phyloP scores from a whole-genome alignment of 2,797 vertebrate genomes.

The Loriculus beryllinus region DNA sequence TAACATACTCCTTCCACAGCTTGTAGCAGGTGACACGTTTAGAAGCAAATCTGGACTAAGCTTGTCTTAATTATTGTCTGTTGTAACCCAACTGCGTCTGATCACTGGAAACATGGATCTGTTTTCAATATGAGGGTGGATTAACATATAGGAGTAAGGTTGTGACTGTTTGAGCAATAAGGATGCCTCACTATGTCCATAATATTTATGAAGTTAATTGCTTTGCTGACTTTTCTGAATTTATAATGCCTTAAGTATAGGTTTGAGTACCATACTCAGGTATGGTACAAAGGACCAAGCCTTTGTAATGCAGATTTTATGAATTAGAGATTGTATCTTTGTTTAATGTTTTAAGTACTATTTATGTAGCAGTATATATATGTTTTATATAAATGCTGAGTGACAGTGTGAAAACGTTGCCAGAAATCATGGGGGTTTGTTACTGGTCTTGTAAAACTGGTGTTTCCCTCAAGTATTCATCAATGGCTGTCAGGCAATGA shows the following conservation, averaged over 20 bases:
- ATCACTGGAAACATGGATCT: not conserved
- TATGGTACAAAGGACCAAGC: not conserved
- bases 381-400: not conserved
- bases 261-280: not conserved
- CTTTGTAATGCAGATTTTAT: not conserved
- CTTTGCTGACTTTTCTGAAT: not conserved
- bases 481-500: not conserved
- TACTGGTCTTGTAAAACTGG: not conserved
- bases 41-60: not conserved
- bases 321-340: not conserved
- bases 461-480: not conserved
- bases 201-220: not conserved
- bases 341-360: not conserved
- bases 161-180: not conserved
- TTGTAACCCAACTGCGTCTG: not conserved
- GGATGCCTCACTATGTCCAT: not conserved
- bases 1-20: not conserved
- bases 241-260: not conserved
- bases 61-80: not conserved
- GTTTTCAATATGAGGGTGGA: not conserved
- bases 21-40: not conserved
- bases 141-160: accelerated
- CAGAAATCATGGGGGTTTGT: not conserved
- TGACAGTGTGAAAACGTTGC: not conserved
- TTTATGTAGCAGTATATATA: accelerated